Base-by-base conservation (phyloP, 2,797 vertebrate genomes). In the Danio choprae region DNA sequence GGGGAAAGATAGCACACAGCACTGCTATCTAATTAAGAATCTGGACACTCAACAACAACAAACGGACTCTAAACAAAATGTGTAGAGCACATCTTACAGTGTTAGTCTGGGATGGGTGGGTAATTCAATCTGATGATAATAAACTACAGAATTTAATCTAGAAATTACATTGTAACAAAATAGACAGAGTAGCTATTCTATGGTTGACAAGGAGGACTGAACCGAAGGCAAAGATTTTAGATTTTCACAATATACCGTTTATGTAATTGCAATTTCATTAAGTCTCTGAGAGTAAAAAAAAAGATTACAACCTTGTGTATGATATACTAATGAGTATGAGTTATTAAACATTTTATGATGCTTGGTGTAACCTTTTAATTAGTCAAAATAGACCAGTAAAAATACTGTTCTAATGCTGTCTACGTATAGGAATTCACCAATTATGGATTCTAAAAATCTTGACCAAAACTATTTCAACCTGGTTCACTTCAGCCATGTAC, bases 21-120 rank as follows among this genome's bases (percentile, higher is more conserved):
- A 81, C 85, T 74, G 81, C 82, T 87, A 90, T 91, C 90, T 88
- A 88, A 92, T 91, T 91, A 92, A 90, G 83, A 89, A 91, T 89
- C 89, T 78, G 70, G 84, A 64, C 82, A 79, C 72, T 83, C 76
- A 88, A 87, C 79, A 77, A 82, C 75, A 83, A 83, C 73, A 83
- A 77, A 87, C 83, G 77, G 4, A 81, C 83, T 84, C 64, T 56
- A 80, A 83, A 86, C 84, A 81, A 77, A 60, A 86, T 83, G 86
- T 80, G 71, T n/a, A 44, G 73, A 58, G 41, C 29, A n/a, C n/a
- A 70, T 0, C 58, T 77, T 75, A 64, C 36, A 64, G 36, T 46
- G 20, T 55, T 18, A 6, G 51, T 55, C 81, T 63, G 76, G 71
- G 78, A 58, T 82, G 67, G 3, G 68, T 12, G 20, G 48, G 80